Evolutionary conservation across 2,113 vertebrate genomes (phyloP).

Genomic region (Menidia beryllina): DNA sequence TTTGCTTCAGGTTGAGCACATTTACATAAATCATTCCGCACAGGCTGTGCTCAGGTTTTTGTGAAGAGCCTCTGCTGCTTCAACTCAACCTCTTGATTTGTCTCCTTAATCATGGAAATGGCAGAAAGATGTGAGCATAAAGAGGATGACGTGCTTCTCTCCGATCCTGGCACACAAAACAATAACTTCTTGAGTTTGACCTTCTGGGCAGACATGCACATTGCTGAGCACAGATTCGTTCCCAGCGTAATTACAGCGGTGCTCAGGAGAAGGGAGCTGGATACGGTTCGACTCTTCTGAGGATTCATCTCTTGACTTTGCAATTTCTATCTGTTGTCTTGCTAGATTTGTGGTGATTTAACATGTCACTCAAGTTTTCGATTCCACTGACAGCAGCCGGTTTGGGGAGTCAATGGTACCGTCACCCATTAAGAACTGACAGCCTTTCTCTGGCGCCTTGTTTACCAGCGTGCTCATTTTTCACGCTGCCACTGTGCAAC

Average conservation of each 20-base stretch:
- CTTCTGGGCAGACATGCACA: not conserved
- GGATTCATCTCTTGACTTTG: constrained; percentile 9
- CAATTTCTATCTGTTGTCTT: too few relatives aligned
- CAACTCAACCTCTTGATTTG: constrained; percentile 13
- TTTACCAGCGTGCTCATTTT: not conserved
- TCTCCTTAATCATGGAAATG: constrained; percentile 10
- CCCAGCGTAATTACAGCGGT: not conserved
- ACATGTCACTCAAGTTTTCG: constrained; percentile 16
- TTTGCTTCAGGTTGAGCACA: not conserved
- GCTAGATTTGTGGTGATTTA: constrained; percentile 28
- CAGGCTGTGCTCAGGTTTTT: constrained; percentile 12
- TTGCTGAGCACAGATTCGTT: constrained; percentile 10
- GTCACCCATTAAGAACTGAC: not conserved
- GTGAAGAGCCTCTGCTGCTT: not conserved
- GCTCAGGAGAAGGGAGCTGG: not conserved
- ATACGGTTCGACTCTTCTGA: not conserved
- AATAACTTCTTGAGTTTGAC: constrained; percentile 4
- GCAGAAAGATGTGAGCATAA: constrained; percentile 8
- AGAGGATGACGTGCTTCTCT: constrained; percentile 2
- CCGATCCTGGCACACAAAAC: not conserved
- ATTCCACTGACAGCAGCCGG: constrained; percentile 22
- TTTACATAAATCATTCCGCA: not conserved
- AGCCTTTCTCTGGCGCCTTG: not conserved
- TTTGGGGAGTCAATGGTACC: not conserved
- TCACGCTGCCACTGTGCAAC: constrained; percentile 8